Conservation (phyloP, 1,140 invertebrate species). For the Orussus abietinus region DNA sequence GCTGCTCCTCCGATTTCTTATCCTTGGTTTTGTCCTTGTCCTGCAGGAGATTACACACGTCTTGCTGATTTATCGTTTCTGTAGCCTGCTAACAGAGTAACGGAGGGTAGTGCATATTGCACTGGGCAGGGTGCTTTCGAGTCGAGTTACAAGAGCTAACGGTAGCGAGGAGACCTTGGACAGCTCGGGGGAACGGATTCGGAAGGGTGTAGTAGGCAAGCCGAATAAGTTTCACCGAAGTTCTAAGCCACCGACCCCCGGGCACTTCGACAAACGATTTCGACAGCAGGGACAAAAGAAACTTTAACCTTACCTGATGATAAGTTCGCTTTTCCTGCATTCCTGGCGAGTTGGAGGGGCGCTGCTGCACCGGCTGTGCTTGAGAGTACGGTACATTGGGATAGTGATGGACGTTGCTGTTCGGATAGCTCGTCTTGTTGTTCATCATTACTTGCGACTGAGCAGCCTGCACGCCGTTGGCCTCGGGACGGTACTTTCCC, state of each 20-base stretch:
- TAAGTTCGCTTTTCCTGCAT: conserved; percentile 50
- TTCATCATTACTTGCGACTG: conserved; percentile 53
- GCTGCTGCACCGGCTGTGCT: conserved; percentile 46
- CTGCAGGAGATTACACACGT: conserved; percentile 49
- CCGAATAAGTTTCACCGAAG: no score
- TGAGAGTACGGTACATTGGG: conserved; percentile 49
- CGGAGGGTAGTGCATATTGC: no score
- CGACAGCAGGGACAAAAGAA: no score
- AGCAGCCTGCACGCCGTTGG: conserved; percentile 46
- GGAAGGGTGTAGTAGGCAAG: no score
- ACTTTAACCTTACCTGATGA: conserved; percentile 49
- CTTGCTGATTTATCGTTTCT: conserved; percentile 48
- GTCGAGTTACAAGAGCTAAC: no score
- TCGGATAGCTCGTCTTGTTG: conserved; percentile 45
- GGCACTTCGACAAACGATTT: no score
- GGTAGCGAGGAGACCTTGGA: no score
- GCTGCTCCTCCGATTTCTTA: conserved; percentile 37
- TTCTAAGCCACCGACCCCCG: no score
- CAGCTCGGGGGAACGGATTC: no score
- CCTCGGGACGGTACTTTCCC: conserved; percentile 50
- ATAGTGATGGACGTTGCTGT: conserved; percentile 52
- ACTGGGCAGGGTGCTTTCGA: no score
- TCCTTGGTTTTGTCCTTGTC: conserved; percentile 51
- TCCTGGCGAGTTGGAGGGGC: conserved; percentile 47
- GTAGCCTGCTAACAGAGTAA: conserved; percentile 31